Base-by-base conservation (phyloP, 2,797 vertebrate species). In the Eleutherodactylus coqui region DNA sequence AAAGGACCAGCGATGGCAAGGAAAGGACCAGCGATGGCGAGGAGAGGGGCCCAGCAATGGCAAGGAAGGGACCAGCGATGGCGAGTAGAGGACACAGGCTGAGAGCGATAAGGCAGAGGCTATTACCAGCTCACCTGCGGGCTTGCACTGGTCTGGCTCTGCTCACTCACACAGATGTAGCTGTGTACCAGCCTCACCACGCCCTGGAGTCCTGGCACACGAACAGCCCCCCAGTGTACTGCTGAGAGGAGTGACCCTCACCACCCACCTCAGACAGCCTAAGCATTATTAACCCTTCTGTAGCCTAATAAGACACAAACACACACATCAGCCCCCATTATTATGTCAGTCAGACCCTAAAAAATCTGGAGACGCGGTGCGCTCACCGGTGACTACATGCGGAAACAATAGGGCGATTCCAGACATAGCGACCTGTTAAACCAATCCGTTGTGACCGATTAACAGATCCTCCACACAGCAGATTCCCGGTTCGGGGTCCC, bases 121-220 rank as follows among this genome's bases (percentile, higher is more conserved):
- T 38, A 2, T 72, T 72, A 72, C 69, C 69, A 69, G 67, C 19
- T 69, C 34, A n/a, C 21, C 11, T 38, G n/a, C 36, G 14, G 67
- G 21, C 69, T 72, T 2, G 7, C 14, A 7, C 38, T 32, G 38
- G 43, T 53, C 45, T 43, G 13, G 1, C 0, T 3, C 0, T 8
- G 24, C 21, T 0, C 0, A 10, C 0, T 1, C 5, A 69, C 53
- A 32, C 0, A 2, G 0, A 62, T 55, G 34, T 43, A 60, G 36
- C 13, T 85, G 16, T 73, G 38, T 21, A 51, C 75, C 45, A 29
- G 38, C 19, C 36, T 55, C 36, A 24, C 27, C 83, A 67, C 75
- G 53, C 83, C 83, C 83, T 17, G 2, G 3, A 34, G 24, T 60
- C 58, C 58, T 70, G 60, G 75, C 75, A 85, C 83, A 58, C 45